Evolutionary conservation across 2,113 vertebrate species (phyloP).

Genomic region (Psilopsiagon aymara): DNA sequence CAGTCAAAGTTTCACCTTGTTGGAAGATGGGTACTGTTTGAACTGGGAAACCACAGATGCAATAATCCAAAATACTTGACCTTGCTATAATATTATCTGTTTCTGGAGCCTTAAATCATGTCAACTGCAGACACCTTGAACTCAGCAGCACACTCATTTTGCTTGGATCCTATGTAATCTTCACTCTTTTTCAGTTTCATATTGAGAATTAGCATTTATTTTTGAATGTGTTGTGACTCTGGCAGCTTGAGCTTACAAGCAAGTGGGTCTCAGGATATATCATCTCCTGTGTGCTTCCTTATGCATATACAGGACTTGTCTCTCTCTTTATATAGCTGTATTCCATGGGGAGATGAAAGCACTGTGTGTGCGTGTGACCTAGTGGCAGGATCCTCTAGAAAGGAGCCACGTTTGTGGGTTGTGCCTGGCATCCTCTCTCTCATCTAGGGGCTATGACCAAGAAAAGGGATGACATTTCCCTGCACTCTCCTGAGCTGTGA

Average conservation of each 20-base stretch:
- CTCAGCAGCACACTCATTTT: accelerated
- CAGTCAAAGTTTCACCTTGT: background rate
- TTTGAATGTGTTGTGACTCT: accelerated
- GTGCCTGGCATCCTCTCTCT: background rate
- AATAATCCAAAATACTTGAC: background rate
- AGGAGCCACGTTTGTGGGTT: accelerated
- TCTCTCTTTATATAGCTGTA: accelerated
- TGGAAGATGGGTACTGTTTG: background rate
- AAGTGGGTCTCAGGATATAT: background rate
- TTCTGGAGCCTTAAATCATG: background rate
- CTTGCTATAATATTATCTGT: background rate
- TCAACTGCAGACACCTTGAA: background rate
- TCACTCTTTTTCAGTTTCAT: background rate
- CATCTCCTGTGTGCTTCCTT: accelerated
- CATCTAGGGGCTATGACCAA: accelerated
- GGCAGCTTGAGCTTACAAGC: background rate
- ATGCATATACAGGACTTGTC: accelerated
- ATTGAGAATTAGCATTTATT: accelerated
- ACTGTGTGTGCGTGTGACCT: accelerated
- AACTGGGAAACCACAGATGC: background rate
- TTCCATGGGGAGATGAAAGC: accelerated
- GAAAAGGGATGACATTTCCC: background rate
- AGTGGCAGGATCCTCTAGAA: accelerated
- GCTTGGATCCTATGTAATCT: accelerated
- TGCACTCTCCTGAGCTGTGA: accelerated